Evolutionary conservation across 2,888 invertebrate genomes (phyloP).

Genomic region (Sphaerophoria taeniata): DNA sequence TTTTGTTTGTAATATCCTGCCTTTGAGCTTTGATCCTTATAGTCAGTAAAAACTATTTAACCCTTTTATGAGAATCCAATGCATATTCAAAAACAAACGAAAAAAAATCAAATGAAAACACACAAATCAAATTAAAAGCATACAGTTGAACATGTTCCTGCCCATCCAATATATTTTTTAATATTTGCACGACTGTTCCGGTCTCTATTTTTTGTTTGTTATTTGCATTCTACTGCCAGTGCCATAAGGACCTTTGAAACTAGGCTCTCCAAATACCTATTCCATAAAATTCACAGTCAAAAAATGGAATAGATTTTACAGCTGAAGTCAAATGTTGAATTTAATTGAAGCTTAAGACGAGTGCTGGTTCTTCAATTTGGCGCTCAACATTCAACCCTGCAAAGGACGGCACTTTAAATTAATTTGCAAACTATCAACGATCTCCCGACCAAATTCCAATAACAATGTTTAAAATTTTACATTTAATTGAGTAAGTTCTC

Average conservation of each 20-base stretch:
- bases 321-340: not conserved
- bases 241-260: conserved; percentile 11
- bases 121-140: not conserved
- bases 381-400: not conserved
- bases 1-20: not conserved
- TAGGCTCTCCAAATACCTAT: conserved; percentile 10
- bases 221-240: not conserved
- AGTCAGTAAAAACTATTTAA: conserved; percentile 5
- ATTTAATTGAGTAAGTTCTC: conserved; percentile 6
- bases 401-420: not conserved
- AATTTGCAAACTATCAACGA: not conserved
- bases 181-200: too few relatives aligned
- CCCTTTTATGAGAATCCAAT: not conserved
- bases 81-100: not conserved
- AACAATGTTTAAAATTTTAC: not conserved
- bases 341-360: not conserved
- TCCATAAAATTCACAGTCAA: not conserved
- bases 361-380: not conserved
- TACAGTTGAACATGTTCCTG: too few relatives aligned
- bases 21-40: not conserved
- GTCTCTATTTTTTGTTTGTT: too few relatives aligned
- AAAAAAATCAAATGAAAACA: not conserved
- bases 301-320: conserved; percentile 6
- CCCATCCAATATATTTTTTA: too few relatives aligned
- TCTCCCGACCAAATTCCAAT: not conserved